Evolutionary conservation across 2,888 invertebrate genomes (phyloP), one percentile per base, ranked within the genome.

Genomic region (Didymodactylos carnosus): DNA sequence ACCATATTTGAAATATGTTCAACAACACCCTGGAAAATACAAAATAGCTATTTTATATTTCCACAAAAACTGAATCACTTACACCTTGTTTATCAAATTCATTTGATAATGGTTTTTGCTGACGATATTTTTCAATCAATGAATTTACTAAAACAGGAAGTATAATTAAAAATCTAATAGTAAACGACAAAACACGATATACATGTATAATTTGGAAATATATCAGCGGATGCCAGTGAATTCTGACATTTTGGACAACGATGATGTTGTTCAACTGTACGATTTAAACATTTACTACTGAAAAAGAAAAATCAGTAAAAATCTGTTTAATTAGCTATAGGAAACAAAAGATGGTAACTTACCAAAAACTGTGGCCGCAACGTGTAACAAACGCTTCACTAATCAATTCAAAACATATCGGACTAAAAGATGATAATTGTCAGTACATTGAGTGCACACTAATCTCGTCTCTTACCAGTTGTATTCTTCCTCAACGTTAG

Each of bases 331-430:
- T 73, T 74, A 43, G 3, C 7, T 51, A 41, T 43, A 53, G 43
- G 7, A 69, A 23, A 2, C 25, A n/a, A 53, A 23, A 19, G 16
- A n/a, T 14, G 70, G 46, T n/a, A n/a, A 77, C 80, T 80, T 79
- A 84, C 84, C 94, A 94, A 84, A 91, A 94, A 1, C 92, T 92
- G 82, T 94, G 93, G 0, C 93, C 93, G 84, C 94, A 93, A 77
- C 89, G 88, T 0, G 92, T 92, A 79, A 92, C 91, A 83, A 91
- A 89, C 0, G 93, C 91, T 82, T 92, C 92, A 78, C 89, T 89
- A 76, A 93, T 91, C 70, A 91, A 84, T 82, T 91, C 90, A 83
- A 92, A 90, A 84, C 94, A 94, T 72, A 92, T 89, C 0, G 92
- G 91, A 81, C 92, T 62, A 35, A 35, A 35, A 25, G 5, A 25